Evolutionary conservation across 92 coral and sea anemone species (phyloP).

Genomic region (Siderastrea siderea): DNA sequence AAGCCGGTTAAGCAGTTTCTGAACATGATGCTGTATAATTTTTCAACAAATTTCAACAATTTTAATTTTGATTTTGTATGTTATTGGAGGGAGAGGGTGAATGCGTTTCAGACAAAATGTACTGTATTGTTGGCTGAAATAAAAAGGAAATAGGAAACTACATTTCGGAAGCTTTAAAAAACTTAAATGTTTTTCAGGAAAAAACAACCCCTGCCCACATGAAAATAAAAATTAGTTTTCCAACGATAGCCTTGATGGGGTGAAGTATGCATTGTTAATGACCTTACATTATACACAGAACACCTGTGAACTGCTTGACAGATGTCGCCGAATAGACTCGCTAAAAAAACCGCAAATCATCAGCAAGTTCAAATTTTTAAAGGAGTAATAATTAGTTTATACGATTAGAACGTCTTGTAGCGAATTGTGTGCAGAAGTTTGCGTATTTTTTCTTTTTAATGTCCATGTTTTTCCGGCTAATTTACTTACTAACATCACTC

Average conservation of each 20-base stretch:
- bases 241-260: not conserved
- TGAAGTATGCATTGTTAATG: conserved; percentile 14
- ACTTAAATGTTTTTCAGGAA: not conserved
- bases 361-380: conserved; percentile 17
- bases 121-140: not conserved
- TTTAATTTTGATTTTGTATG: too few species aligned
- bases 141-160: not conserved
- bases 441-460: not conserved
- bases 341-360: conserved; percentile 27
- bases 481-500: not conserved
- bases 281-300: not conserved
- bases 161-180: not conserved
- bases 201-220: not conserved
- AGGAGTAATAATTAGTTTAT: conserved; percentile 8
- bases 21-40: too few species aligned
- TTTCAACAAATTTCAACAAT: too few species aligned
- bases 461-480: not conserved
- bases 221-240: not conserved
- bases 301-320: conserved; percentile 18
- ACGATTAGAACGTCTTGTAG: not conserved
- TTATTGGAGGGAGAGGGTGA: too few species aligned
- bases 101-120: not conserved
- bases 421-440: not conserved
- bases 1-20: too few species aligned
- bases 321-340: conserved; percentile 44